A percentile compares a stretch with the other conserved stretches of the same genome.
Evolutionary conservation across 35 echinoderm and acorn worm genomes (phyloP).

Genomic region (Ophiothrix spiculata): DNA sequence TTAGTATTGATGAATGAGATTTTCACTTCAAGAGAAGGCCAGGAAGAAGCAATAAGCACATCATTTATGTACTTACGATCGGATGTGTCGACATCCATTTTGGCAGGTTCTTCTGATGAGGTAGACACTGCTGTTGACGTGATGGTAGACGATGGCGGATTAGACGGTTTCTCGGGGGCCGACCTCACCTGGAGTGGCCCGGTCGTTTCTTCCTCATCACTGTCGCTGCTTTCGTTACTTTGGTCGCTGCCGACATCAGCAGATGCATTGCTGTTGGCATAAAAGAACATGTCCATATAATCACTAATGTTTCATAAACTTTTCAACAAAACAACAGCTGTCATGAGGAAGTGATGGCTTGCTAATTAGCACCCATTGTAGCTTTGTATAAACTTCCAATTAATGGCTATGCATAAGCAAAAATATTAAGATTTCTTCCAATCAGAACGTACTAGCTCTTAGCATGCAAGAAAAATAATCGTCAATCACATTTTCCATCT

Average conservation of each 20-base stretch:
- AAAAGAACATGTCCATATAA: background rate
- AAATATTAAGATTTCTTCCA: too few relatives aligned
- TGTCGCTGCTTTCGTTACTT: conserved; percentile 79
- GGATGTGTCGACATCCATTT: conserved; percentile 93
- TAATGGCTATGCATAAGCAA: background rate
- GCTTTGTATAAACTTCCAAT: background rate
- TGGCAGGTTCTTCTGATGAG: conserved; percentile 47
- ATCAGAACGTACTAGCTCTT: too few relatives aligned
- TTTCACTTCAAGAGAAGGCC: too few relatives aligned
- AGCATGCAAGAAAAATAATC: too few relatives aligned
- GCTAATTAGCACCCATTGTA: too few relatives aligned
- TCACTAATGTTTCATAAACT: background rate
- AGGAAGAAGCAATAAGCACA: too few relatives aligned
- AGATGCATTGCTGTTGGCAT: conserved; percentile 30
- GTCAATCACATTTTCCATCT: too few relatives aligned
- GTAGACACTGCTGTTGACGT: background rate
- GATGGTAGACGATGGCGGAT: background rate
- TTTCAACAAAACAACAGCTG: background rate
- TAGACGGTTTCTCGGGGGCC: background rate
- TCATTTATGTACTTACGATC: conserved; percentile 73
- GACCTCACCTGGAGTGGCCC: background rate
- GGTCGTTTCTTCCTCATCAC: conserved; percentile 72
- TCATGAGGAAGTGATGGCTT: too few relatives aligned
- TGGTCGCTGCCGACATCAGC: conserved; percentile 44
- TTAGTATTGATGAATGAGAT: too few relatives aligned